Evolutionary conservation across 2,797 vertebrate genomes (phyloP).

Genomic region (Phrynocephalus forsythii): DNA sequence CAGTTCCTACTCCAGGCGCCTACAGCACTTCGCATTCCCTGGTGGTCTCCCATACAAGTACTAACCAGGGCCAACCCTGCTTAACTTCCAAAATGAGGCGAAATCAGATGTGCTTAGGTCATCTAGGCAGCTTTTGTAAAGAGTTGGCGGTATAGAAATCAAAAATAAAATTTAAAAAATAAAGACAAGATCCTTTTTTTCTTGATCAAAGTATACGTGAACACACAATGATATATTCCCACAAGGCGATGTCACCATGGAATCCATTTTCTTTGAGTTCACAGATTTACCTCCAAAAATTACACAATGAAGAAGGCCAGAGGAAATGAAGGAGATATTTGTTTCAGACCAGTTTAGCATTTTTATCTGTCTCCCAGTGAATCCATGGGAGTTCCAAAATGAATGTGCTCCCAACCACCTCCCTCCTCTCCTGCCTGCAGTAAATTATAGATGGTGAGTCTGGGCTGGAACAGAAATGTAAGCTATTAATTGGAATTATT

Average conservation of each 20-base stretch:
- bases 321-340: background rate
- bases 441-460: slow-evolving; percentile 67
- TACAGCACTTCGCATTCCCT: no score
- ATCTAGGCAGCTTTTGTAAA: no score
- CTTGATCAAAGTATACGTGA: background rate
- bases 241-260: fast-evolving
- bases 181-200: background rate
- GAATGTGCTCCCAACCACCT: slow-evolving; percentile 29
- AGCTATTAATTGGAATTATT: slow-evolving; percentile 79
- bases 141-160: no score
- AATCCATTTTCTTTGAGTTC: background rate
- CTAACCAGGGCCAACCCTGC: no score
- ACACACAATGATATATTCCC: background rate
- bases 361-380: background rate
- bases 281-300: background rate
- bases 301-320: background rate
- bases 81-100: no score
- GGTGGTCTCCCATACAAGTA: no score
- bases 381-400: background rate
- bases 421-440: slow-evolving; percentile 41
- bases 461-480: slow-evolving; percentile 67
- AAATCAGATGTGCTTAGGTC: no score
- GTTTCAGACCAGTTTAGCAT: fast-evolving
- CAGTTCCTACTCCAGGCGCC: no score
- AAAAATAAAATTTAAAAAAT: background rate